Base-by-base conservation (phyloP, 2,888 invertebrate genomes). In the Mesorhabditis sp. region DNA sequence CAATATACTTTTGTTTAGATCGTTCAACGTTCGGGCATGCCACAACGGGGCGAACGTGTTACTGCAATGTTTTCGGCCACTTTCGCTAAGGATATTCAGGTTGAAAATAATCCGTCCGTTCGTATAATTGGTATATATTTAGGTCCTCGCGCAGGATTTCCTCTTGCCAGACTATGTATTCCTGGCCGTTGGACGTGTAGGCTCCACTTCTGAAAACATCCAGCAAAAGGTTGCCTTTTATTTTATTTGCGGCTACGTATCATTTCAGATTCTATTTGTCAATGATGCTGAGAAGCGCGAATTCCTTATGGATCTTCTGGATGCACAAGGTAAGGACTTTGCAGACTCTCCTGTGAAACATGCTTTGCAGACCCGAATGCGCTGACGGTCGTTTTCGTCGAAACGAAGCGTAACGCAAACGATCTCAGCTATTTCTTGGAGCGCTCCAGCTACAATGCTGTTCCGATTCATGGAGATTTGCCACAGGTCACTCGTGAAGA, bases 21-120 rank as follows among this genome's bases (percentile, higher is more conserved):
- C 28, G 28, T 28, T 28, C 28, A 28, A 28, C 28, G 28, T 28
- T 65, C 65, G 45, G 76, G 71, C 45, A 98, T 98, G 97, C 97
- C 97, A 67, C 90, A 91, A 74, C 92, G 93, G 45, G 95, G 95
- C 71, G 92, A 94, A 80, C 90, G 98, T 72, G 96, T 97, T 88
- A 99, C 98, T 5, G 91, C 98, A 80, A 98, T 99, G 98, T 99
- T 99, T 89, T 96, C 95, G 71, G 98, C 98, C 68, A 99, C 98
- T 80, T 99, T 99, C 90, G 98, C 98, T 65, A 95, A 96, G 87
- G 96, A 97, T 88, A 98, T 99, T 81, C 93, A 93, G 89, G 89
- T 89, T 76, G 63, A 41, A 10, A 13, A 13, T 13, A 58, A 6
- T 45, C 5, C 4, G 13, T 13, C 6, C 43, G 69, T 68, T 68